Conservation (phyloP, 1,140 invertebrate genomes). For the Drosophila sturtevanti region DNA sequence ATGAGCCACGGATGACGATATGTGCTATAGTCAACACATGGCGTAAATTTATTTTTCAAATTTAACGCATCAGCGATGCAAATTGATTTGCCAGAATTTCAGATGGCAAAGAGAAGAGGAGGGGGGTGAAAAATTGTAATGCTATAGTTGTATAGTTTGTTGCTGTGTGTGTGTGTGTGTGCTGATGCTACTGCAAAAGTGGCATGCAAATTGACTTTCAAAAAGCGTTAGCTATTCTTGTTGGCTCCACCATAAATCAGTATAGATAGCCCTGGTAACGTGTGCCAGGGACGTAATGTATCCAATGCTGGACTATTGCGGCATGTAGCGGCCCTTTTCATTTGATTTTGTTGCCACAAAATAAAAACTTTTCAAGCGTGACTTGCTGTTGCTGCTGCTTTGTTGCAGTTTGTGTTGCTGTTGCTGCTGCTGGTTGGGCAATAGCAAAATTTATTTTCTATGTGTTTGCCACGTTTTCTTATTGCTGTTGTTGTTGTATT, state of each 20-base stretch:
- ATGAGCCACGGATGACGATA: background rate
- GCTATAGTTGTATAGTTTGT: no score
- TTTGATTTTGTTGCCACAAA: constrained; percentile 77
- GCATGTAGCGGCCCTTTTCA: constrained; percentile 67
- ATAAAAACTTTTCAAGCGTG: constrained; percentile 79
- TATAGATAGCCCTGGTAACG: constrained; percentile 55
- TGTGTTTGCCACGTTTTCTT: constrained; percentile 62
- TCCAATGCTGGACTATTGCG: constrained; percentile 36
- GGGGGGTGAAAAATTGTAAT: no score
- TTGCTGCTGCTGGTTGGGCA: constrained; percentile 63
- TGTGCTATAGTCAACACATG: background rate
- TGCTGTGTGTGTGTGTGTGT: no score
- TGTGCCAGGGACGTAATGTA: constrained; percentile 58
- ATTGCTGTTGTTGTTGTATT: constrained; percentile 46
- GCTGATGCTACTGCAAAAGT: constrained; percentile 65
- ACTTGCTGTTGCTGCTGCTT: constrained; percentile 57
- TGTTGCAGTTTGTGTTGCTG: constrained; percentile 25
- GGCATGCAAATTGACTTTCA: constrained; percentile 79
- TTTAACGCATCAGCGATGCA: constrained; percentile 70
- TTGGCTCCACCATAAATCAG: constrained; percentile 66
- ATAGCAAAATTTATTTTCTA: constrained; percentile 66
- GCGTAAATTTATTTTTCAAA: constrained; percentile 57
- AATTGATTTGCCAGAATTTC: constrained; percentile 47
- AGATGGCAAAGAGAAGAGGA: no score
- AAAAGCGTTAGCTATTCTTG: constrained; percentile 56